Percentiles rank a stretch among this genome's conserved stretches.
Evolutionary conservation across 2,113 vertebrate species (phyloP).

Genomic region (Ranitomeya variabilis): DNA sequence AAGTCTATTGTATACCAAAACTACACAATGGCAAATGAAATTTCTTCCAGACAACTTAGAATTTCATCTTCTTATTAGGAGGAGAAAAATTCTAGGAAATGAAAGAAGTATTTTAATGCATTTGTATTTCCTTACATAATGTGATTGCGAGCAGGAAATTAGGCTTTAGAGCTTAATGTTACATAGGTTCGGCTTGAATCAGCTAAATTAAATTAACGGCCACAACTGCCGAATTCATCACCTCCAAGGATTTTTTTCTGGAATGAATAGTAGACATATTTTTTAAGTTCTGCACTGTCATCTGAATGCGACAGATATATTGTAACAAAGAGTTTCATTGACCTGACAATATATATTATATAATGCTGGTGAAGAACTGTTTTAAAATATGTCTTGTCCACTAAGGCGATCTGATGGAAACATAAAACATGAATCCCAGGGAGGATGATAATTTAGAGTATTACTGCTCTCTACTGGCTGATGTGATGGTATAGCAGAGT

Average conservation of each 20-base stretch:
- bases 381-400: constrained; percentile 62
- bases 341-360: constrained; percentile 65
- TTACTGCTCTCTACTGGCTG: constrained; percentile 74
- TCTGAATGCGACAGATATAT: constrained; percentile 62
- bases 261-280: constrained; percentile 49
- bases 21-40: background rate
- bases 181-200: constrained; percentile 44
- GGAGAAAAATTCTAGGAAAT: background rate
- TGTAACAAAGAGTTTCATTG: constrained; percentile 66
- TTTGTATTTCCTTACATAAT: constrained; percentile 48
- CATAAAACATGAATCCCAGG: constrained; percentile 6
- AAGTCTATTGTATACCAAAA: background rate
- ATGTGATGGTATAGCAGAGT: background rate
- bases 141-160: constrained; percentile 46
- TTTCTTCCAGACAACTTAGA: background rate
- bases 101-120: constrained; percentile 5
- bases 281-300: constrained; percentile 60
- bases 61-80: constrained; percentile 19
- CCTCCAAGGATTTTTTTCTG: constrained; percentile 35
- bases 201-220: constrained; percentile 52
- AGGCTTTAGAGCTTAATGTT: constrained; percentile 43
- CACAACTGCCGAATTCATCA: constrained; percentile 47
- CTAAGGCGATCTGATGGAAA: constrained; percentile 58
- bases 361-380: constrained; percentile 63
- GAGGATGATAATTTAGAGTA: constrained; percentile 58